Evolutionary conservation across 2,113 vertebrate genomes (phyloP), one percentile per base, ranked within the genome.

Genomic region (Calonectris borealis): DNA sequence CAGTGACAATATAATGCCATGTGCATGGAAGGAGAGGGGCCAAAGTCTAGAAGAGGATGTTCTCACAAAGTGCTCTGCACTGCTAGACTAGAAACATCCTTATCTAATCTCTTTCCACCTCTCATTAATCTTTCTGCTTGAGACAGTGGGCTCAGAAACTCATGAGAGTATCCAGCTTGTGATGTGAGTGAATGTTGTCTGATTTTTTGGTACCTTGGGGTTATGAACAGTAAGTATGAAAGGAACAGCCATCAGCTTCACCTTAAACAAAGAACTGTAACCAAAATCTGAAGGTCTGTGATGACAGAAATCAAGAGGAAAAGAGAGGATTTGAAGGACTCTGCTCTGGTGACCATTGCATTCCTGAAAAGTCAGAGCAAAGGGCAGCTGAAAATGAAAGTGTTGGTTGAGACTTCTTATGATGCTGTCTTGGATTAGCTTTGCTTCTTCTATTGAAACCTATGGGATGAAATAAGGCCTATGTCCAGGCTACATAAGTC

Each of bases 11-110:
- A 13, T 7, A n/a, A 34, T 57, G 46, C 38, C 26, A 17, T 1
- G 6, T 46, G 16, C 0, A 0, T 69, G 57, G 55, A n/a, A 14
- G 22, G 58, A 38, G n/a, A 48, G 26, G 6, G 5, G 24, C 22
- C 71, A 4, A 80, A 60, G 16, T 44, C 4, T 40, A 31, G 60
- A 48, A 11, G 52, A 38, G 10, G 2, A 1, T 27, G 44, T 65
- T 38, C 52, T 94, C n/a, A 38, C 27, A 34, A 72, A 86, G 69
- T 55, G 11, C 51, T 81, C 16, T 81, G 21, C 16, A 7, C 9
- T 88, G 21, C 22, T 64, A 16, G 38, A 15, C 13, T 49, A 52
- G 19, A 54, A 70, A 19, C 24, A 46, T 27, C 8, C 25, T 75
- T 55, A 13, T 73, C 38, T 90, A 10, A 40, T 57, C 65, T 61